Evolutionary conservation across 2,113 vertebrate species (phyloP), one percentile per base, ranked within the genome.

Genomic region (Larimichthys polyactis): DNA sequence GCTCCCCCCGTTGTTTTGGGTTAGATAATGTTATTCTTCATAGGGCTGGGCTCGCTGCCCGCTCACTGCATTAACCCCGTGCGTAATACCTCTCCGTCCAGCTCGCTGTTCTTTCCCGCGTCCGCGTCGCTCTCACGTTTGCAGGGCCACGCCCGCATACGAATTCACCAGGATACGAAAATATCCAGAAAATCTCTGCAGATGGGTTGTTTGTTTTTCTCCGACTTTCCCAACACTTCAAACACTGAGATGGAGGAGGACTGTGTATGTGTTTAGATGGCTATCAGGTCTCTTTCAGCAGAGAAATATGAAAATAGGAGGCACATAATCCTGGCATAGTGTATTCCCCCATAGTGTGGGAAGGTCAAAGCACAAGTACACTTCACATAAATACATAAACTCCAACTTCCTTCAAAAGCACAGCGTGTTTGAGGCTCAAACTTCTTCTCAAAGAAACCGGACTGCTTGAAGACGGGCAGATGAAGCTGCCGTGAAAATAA

Each of bases 11-110:
- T 79, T 92, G 88, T 92, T 94, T 88, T 90, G 93, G 83, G 89
- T 93, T 92, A 85, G 92, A 94, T 94, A 91, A 94, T 92, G 91
- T 95, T 94, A 93, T 94, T 95, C 90, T 91, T 87, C 85, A 84
- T 88, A 90, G 86, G 88, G 86, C 85, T 63, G 87, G 91, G 90
- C 87, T 24, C 3, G 11, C 87, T 87, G 91, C 92, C 89, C 82
- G 46, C 83, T 83, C 78, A 44, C 86, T 82, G 79, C 82, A 88
- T 90, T 91, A 90, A 87, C 74, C 69, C 87, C 57, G 69, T 27
- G 57, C 11, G 59, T 86, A 85, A 90, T 85, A 85, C 90, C 82
- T 22, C 71, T 40, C 27, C 27, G 40, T 83, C 63, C 36, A 64
- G 59, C 85, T 66, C n/a, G 20, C 76, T 71, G 55, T 20, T 83